Base-by-base conservation (phyloP, 1,140 invertebrate genomes). In the Pygmarrhopalites habei region DNA sequence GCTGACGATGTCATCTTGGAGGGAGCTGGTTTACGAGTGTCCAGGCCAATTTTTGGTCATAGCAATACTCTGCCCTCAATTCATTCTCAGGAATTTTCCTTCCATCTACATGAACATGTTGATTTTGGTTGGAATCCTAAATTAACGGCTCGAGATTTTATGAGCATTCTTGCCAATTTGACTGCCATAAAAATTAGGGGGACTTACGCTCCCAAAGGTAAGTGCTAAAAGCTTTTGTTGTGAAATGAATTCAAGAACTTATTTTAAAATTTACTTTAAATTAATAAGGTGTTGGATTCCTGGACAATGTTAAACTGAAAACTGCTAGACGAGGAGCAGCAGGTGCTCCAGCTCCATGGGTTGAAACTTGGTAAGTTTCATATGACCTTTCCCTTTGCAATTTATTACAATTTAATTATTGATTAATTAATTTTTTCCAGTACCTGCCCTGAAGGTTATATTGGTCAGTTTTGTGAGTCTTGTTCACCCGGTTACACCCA, bases 401-500 rank as follows among this genome's bases (percentile, higher is more conserved):
- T n/a, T n/a, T n/a, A n/a, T n/a, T n/a, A n/a, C n/a, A n/a, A n/a
- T n/a, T n/a, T n/a, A n/a, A n/a, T n/a, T n/a, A n/a, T n/a, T n/a
- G n/a, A n/a, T n/a, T n/a, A n/a, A n/a, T n/a, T n/a, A n/a, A n/a
- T n/a, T n/a, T n/a, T n/a, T n/a, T n/a, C n/a, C n/a, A n/a, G 96
- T 74, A 85, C 85, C 10, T 99, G 96, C 77, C 92, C 91, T 0
- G 81, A 86, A 43, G 82, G 81, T 12, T 84, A 83, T 72, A 76
- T 83, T 43, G 84, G 95, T 0, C 92, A 98, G 76, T 96, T 92
- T 76, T 99, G 96, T 74, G 95, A 99, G 77, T 94, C 92, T 0
- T 99, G 96, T 75, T 88, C 88, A 0, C 89, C 92, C 0, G 93
- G 93, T 0, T 99, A 86, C 72, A 85, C 92, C 41, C 91, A 97